Evolutionary conservation across 1,140 invertebrate genomes (phyloP), one percentile per base, ranked within the genome.

Genomic region (Pseudomyrmex sp.): DNA sequence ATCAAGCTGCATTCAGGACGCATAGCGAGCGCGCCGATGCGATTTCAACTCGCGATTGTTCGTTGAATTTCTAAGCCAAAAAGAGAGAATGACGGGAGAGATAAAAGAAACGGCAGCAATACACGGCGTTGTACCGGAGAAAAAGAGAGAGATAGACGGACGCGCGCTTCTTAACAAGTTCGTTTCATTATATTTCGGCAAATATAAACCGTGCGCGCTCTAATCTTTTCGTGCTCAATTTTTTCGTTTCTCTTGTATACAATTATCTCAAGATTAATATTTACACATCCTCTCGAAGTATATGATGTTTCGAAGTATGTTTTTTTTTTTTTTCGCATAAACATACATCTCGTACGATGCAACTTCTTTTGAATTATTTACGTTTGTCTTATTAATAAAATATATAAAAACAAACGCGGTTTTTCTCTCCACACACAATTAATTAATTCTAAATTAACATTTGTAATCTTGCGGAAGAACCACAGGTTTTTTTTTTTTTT

Each of bases 41-140:
- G 83, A 88, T 88, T 88, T 88, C 70, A 75, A 63, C 54, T 56
- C 46, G 46, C 75, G 86, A 88, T 88, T 85, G 68, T 73, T 83
- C 61, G 66, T 74, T 74, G 76, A 59, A 50, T 72, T 80, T 88
- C 72, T 70, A 75, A 77, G 20, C 63, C 15, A 66, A 87, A 70
- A 61, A 74, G 35, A 74, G 35, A 87, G 75, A 46, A 82, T 54
- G 50, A 82, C 61, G 59, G 35, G 35, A 23, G 44, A 59, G 68
- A 85, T 70, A 54, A 73, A 66, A 73, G 69, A 58, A 74, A 48
- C 69, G 48, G 56, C 50, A n/a, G 20, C 50, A 35, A 35, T 35
- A 35, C 7, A 26, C 68, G 50, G 52, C 76, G 68, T 58, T 48
- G 73, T 54, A 12, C n/a, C 26, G 63, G 35, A 3, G 35, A 35